Percentiles rank a stretch among this genome's conserved stretches.
phyloP scores from a whole-genome alignment of 2,888 invertebrate genomes.

The Limnephilus lunatus region DNA sequence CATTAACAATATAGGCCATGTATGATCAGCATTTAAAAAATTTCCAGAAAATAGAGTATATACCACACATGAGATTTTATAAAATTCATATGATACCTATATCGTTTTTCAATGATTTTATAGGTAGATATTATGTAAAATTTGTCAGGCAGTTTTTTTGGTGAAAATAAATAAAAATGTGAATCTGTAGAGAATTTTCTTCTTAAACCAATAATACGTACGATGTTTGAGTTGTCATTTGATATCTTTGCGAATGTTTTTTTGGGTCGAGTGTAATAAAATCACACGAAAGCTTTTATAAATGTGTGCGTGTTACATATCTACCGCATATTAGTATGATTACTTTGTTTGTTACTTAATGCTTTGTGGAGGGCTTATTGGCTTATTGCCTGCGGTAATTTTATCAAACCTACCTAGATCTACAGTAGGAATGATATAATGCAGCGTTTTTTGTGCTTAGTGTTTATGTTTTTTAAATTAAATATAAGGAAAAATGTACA shows the following conservation, averaged over 20 bases:
- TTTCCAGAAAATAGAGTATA: background rate
- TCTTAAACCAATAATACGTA: background rate
- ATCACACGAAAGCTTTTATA: background rate
- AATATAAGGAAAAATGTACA: no score
- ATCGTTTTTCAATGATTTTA: background rate
- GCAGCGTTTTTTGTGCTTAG: background rate
- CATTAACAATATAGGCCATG: background rate
- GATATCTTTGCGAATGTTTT: conserved; percentile 2
- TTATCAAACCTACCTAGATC: background rate
- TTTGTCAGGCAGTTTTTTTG: background rate
- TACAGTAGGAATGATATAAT: background rate
- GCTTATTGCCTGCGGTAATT: background rate
- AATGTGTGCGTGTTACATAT: background rate
- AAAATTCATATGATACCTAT: background rate
- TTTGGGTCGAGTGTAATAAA: background rate
- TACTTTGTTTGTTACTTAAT: no score
- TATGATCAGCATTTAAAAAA: background rate
- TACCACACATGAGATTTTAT: background rate
- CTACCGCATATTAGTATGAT: background rate
- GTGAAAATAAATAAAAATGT: background rate
- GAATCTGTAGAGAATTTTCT: background rate
- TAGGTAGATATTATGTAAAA: background rate
- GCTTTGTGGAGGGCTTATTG: background rate
- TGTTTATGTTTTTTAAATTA: no score
- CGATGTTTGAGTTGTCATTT: background rate